These are phyloP conservation scores for Tipula vernalis DNA, from an alignment of 2,888 invertebrate genomes.

Conservation along the genomic window DNA sequence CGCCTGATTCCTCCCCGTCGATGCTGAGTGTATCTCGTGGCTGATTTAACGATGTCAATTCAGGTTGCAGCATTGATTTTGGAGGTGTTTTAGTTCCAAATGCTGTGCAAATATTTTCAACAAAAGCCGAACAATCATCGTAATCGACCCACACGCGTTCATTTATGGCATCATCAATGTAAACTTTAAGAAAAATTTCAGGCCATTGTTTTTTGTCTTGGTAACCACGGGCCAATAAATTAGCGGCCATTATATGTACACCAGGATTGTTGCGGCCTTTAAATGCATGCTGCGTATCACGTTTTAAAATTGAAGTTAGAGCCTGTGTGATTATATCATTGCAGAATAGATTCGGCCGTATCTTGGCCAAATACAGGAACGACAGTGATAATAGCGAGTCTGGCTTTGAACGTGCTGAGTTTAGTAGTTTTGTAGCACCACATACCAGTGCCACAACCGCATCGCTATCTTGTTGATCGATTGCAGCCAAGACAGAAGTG, in stretches of 20 bases:
- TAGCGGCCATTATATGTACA: slow-evolving; percentile 71
- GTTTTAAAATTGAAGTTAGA: slow-evolving; percentile 65
- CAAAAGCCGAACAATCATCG: slow-evolving; percentile 78
- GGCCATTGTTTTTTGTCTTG: slow-evolving; percentile 81
- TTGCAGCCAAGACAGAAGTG: slow-evolving; percentile 57
- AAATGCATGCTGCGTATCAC: slow-evolving; percentile 56
- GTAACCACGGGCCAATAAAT: slow-evolving; percentile 70
- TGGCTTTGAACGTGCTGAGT: slow-evolving; percentile 68
- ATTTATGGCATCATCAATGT: slow-evolving; percentile 87
- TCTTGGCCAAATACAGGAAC: slow-evolving; percentile 67
- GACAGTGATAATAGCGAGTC: slow-evolving; percentile 63
- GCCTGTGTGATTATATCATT: slow-evolving; percentile 66
- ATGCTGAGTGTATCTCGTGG: slow-evolving; percentile 20
- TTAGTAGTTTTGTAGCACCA: slow-evolving; percentile 72
- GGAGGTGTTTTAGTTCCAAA: slow-evolving; percentile 32
- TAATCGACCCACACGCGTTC: slow-evolving; percentile 92
- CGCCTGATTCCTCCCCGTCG: slow-evolving; percentile 44
- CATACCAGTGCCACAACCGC: slow-evolving; percentile 70
- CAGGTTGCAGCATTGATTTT: slow-evolving; percentile 20
- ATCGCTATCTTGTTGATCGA: slow-evolving; percentile 68
- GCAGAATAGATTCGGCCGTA: slow-evolving; percentile 61
- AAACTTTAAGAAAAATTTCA: slow-evolving; percentile 80
- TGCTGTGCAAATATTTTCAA: slow-evolving; percentile 68
- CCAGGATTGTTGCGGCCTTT: slow-evolving; percentile 71
- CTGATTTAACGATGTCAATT: slow-evolving; percentile 22